phyloP scores from a whole-genome alignment of 2,888 invertebrate genomes.

The Craniophora ligustri region DNA sequence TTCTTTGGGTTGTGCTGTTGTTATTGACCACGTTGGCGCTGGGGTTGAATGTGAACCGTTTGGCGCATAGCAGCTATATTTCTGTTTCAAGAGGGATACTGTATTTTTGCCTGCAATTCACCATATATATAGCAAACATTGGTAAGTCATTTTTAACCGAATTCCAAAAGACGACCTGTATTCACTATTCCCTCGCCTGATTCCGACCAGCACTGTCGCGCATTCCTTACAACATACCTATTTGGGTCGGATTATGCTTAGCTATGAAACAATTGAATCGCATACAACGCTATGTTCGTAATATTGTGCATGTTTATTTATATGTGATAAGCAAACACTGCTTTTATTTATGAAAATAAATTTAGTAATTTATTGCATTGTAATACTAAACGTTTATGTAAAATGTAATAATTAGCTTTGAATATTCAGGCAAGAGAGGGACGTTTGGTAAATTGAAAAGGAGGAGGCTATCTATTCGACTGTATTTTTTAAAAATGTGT shows the following conservation, averaged over 20 bases:
- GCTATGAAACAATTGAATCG: slow-evolving; percentile 20
- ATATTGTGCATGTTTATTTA: slow-evolving; percentile 55
- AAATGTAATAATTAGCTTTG: slow-evolving; percentile 83
- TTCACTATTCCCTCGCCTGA: slow-evolving; percentile 76
- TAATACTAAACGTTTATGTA: slow-evolving; percentile 72
- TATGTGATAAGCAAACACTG: slow-evolving; percentile 60
- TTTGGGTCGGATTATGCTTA: slow-evolving; percentile 16
- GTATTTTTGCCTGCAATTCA: too few species aligned
- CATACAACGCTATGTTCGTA: slow-evolving; percentile 32
- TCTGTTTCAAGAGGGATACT: too few species aligned
- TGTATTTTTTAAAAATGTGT: too few species aligned
- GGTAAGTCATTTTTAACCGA: too few species aligned
- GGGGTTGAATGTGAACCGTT: too few species aligned
- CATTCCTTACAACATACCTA: slow-evolving; percentile 38
- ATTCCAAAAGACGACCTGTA: slow-evolving; percentile 67
- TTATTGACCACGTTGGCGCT: too few species aligned
- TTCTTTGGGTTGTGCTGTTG: too few species aligned
- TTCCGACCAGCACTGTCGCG: slow-evolving; percentile 59
- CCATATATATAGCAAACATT: too few species aligned
- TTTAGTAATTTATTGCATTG: slow-evolving; percentile 66
- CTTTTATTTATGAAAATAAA: slow-evolving; percentile 59
- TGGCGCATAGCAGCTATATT: too few species aligned
- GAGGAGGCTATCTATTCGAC: too few species aligned
- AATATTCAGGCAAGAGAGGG: slow-evolving; percentile 71
- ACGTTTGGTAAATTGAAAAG: slow-evolving; percentile 81